Conservation (phyloP, 2,113 vertebrate species). For the Tetraodon nigroviridis region DNA sequence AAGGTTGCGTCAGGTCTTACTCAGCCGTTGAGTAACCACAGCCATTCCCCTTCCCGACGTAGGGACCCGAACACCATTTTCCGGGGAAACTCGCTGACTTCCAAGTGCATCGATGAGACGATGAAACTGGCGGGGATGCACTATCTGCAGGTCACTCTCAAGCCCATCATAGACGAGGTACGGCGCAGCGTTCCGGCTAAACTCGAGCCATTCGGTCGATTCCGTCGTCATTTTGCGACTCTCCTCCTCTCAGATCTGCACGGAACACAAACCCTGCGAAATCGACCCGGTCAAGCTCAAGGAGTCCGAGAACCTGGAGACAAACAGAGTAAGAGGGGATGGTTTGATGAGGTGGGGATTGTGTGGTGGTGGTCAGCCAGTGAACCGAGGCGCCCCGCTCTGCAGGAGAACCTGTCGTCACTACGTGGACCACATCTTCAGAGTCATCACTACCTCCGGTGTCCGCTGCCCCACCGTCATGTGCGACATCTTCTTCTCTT, state of each 20-base stretch:
- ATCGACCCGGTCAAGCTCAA: conserved; percentile 96
- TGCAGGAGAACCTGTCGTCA: conserved; percentile 92
- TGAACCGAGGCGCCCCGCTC: conserved; percentile 7
- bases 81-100: conserved; percentile 93
- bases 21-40: neutral
- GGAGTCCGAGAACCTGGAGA: conserved; percentile 93
- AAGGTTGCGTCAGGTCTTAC: too few relatives aligned
- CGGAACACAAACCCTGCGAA: conserved; percentile 92
- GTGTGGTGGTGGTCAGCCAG: neutral
- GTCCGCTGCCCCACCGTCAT: conserved; percentile 98
- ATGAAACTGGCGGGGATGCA: conserved; percentile 99
- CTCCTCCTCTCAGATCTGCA: conserved; percentile 85
- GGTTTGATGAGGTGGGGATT: neutral
- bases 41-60: neutral
- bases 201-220: neutral
- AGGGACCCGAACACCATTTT: conserved; percentile 99
- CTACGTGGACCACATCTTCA: conserved; percentile 93
- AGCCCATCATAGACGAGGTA: conserved; percentile 94
- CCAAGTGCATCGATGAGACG: conserved; percentile 97
- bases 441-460: conserved; percentile 90
- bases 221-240: neutral
- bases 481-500: conserved; percentile 97
- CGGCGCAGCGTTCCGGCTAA: neutral
- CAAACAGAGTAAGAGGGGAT: conserved; percentile 81
- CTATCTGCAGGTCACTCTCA: conserved; percentile 94